A percentile compares a stretch with the other conserved stretches of the same genome.
Conservation (phyloP, 2,113 vertebrate genomes). For the Tinamus guttatus region DNA sequence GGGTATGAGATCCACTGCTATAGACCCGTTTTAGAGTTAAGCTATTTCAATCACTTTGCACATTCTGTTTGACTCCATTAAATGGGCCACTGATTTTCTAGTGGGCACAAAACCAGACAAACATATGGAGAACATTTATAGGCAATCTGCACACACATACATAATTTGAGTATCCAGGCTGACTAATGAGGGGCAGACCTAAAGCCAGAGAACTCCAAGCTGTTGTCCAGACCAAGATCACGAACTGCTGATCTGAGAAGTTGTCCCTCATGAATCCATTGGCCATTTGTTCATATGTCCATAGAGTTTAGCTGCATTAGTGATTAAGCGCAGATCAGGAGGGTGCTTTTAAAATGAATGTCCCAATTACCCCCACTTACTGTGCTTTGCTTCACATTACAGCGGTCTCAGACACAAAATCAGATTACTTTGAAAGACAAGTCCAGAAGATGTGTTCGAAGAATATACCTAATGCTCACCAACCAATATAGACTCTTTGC, state of each 20-base stretch:
- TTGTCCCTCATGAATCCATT: background rate
- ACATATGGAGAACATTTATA: constrained; percentile 51
- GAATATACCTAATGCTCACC: background rate
- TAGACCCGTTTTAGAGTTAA: background rate
- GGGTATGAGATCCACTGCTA: background rate
- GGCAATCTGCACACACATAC: background rate
- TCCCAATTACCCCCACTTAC: background rate
- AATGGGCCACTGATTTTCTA: constrained; percentile 33
- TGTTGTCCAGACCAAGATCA: constrained; percentile 23
- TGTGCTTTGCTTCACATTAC: background rate
- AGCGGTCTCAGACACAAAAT: background rate
- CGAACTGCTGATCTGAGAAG: background rate
- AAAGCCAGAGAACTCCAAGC: constrained; percentile 32
- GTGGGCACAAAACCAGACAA: constrained; percentile 35
- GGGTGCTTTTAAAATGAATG: background rate
- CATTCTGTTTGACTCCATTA: background rate
- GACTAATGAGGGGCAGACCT: constrained; percentile 54
- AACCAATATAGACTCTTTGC: background rate
- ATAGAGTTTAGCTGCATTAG: background rate
- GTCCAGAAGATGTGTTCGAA: background rate
- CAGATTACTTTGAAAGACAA: background rate
- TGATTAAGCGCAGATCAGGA: background rate
- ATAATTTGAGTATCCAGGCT: constrained; percentile 34
- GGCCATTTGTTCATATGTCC: background rate
- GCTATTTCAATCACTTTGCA: background rate